These are phyloP conservation scores for Zaprionus lachaisei DNA, from an alignment of 1,140 invertebrate species.

Conservation along the genomic window DNA sequence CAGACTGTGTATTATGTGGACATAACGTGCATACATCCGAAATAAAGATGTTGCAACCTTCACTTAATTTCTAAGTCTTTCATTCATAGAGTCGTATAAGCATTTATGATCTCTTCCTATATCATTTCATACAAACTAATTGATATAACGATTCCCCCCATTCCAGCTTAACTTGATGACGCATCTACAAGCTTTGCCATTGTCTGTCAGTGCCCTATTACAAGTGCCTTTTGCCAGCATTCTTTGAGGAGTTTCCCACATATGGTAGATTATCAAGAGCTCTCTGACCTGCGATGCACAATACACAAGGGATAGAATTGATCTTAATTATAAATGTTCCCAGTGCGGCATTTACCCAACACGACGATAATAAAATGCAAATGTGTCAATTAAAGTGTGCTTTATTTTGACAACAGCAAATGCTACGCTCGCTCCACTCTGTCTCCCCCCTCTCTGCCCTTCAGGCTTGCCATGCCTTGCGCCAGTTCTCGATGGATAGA, in stretches of 20 bases:
- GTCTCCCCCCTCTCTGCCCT: background rate
- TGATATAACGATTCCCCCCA: no score
- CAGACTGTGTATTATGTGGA: no score
- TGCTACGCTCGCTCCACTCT: slow-evolving; percentile 3
- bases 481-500: slow-evolving; percentile 20
- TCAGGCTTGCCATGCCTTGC: slow-evolving; percentile 8
- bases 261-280: slow-evolving; percentile 5
- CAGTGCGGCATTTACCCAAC: slow-evolving; percentile 51
- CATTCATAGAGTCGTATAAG: no score
- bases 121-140: background rate
- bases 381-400: slow-evolving; percentile 83
- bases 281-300: background rate
- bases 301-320: slow-evolving; percentile 24
- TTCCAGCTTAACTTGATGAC: no score
- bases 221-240: background rate
- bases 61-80: no score
- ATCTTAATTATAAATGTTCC: slow-evolving; percentile 67
- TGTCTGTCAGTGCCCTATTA: background rate
- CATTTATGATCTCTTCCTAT: background rate
- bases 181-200: background rate
- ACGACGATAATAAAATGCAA: slow-evolving; percentile 72
- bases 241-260: background rate
- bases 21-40: background rate
- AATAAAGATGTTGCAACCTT: slow-evolving; percentile 1
- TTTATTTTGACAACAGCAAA: slow-evolving; percentile 76